A percentile compares a stretch with the other conserved stretches of the same genome.
Conservation (phyloP, 2,113 vertebrate species). For the Vidua macroura region DNA sequence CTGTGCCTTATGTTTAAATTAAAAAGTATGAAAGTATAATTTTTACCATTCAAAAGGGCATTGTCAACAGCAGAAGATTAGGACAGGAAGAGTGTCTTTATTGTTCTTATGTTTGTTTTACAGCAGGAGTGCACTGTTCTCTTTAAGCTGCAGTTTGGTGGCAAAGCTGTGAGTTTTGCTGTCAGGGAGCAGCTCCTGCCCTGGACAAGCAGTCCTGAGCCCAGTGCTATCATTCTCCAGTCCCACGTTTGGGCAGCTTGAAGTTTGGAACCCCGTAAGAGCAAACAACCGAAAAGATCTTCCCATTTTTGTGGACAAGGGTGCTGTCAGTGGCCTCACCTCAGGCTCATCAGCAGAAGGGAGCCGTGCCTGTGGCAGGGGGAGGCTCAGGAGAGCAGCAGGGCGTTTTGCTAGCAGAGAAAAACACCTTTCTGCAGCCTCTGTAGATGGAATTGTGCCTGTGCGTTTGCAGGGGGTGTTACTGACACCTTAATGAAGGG, state of each 20-base stretch:
- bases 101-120: not conserved
- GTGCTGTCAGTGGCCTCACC: not conserved
- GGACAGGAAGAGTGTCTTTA: not conserved
- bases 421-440: not conserved
- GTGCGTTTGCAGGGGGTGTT: accelerated
- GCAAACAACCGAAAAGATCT: not conserved
- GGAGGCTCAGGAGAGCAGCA: not conserved
- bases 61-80: not conserved
- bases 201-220: not conserved
- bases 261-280: not conserved
- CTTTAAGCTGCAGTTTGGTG: not conserved
- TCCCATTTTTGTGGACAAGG: accelerated
- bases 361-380: not conserved
- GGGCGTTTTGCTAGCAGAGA: not conserved
- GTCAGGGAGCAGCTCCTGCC: not conserved
- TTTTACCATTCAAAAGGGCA: not conserved
- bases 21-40: not conserved
- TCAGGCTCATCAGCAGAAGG: not conserved
- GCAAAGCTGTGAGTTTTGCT: not conserved
- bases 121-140: not conserved
- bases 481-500: not conserved
- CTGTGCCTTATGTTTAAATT: not conserved
- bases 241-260: not conserved
- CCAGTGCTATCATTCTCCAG: accelerated
- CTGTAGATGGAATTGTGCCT: not conserved